These are phyloP conservation scores for Clarias batrachus DNA, from an alignment of 2,113 vertebrate species.

Conservation along the genomic window DNA sequence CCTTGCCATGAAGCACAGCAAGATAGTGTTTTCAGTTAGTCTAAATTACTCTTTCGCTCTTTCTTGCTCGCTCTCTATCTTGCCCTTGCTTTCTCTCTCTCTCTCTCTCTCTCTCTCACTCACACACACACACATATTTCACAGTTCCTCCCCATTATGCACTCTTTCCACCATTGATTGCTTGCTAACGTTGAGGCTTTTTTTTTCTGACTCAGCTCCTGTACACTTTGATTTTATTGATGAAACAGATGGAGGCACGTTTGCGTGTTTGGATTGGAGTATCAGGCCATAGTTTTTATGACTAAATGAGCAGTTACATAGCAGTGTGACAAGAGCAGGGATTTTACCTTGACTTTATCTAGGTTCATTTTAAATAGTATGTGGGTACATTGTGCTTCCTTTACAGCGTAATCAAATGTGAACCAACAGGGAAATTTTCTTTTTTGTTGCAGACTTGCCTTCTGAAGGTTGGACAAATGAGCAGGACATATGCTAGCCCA, in stretches of 20 bases:
- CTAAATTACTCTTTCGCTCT: neutral
- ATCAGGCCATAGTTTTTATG: neutral
- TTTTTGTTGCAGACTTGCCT: neutral
- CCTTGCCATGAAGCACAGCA: conserved; percentile 20
- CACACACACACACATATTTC: neutral
- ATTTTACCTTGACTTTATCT: neutral
- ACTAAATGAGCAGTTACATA: neutral
- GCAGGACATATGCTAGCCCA: neutral
- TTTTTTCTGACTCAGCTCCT: neutral
- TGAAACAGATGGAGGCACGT: neutral
- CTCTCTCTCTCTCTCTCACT: neutral
- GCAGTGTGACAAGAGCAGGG: neutral
- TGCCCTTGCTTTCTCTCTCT: neutral
- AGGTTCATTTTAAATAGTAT: neutral
- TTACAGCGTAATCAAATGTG: neutral
- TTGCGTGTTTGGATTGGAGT: neutral
- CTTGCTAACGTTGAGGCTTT: neutral
- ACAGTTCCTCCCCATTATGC: neutral
- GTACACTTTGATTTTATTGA: neutral
- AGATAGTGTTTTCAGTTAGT: neutral
- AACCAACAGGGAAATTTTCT: neutral
- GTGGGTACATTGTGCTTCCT: neutral
- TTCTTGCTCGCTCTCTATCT: neutral
- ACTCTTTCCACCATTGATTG: conserved; percentile 3
- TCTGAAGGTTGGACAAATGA: neutral